Evolutionary conservation across 2,888 invertebrate species (phyloP).

Genomic region (Conops quadrifasciatus): DNA sequence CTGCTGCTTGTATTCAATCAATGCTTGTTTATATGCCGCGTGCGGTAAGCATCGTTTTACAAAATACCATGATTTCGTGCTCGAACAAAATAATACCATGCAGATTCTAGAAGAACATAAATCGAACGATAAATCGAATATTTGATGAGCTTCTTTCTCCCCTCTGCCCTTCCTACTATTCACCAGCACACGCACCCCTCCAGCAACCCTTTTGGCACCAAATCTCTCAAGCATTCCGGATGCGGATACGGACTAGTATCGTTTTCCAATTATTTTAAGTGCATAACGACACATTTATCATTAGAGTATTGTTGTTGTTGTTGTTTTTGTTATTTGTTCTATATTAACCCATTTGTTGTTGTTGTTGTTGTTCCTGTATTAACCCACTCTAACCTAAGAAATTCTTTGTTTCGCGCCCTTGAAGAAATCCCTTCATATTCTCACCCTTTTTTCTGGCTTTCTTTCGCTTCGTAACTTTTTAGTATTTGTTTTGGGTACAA

Average conservation of each 20-base stretch:
- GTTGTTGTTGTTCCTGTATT: not conserved
- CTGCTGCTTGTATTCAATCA: not conserved
- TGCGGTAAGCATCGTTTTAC: conserved; percentile 23
- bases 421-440: not conserved
- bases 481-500: conserved; percentile 53
- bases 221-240: not conserved
- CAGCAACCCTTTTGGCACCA: too few relatives aligned
- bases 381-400: not conserved
- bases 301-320: conserved; percentile 42
- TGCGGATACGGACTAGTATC: not conserved
- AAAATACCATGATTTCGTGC: not conserved
- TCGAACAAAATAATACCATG: not conserved
- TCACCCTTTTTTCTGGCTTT: conserved; percentile 37
- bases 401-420: too few relatives aligned
- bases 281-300: conserved; percentile 56
- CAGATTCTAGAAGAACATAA: too few relatives aligned
- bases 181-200: too few relatives aligned
- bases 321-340: not conserved
- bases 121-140: not conserved
- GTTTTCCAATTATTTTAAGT: conserved; percentile 44
- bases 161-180: too few relatives aligned
- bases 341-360: not conserved
- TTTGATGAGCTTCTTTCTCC: not conserved
- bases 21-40: not conserved
- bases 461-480: conserved; percentile 54